A percentile compares a stretch with the other conserved stretches of the same genome.
phyloP scores from a whole-genome alignment of 2,888 invertebrate species.

The Tetragnatha montana region DNA sequence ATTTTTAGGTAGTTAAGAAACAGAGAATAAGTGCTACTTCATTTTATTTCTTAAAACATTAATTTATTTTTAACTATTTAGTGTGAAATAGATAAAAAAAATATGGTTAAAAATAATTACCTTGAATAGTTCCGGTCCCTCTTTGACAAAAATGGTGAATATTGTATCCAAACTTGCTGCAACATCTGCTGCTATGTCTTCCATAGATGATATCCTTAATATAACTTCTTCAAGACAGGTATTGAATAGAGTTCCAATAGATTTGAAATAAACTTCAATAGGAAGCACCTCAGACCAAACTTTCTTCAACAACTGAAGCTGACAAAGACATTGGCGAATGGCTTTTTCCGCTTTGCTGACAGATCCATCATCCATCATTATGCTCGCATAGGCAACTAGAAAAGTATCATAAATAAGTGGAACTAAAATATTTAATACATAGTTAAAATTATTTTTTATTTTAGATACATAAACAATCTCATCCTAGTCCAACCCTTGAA shows the following conservation, averaged over 20 bases:
- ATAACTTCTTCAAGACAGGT: conserved; percentile 83
- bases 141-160: conserved; percentile 83
- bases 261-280: conserved; percentile 84
- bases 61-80: not conserved
- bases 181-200: conserved; percentile 91
- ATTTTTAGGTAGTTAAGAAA: too few species aligned
- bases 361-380: conserved; percentile 74
- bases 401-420: conserved; percentile 5
- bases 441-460: too few species aligned
- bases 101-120: conserved; percentile 76
- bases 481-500: too few species aligned
- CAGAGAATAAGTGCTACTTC: too few species aligned
- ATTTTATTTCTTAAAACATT: too few species aligned
- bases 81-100: not conserved
- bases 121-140: conserved; percentile 85
- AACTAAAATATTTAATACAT: not conserved
- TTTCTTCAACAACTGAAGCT: conserved; percentile 87
- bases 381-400: conserved; percentile 75
- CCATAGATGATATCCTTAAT: conserved; percentile 77
- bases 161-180: conserved; percentile 88
- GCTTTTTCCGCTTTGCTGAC: conserved; percentile 74
- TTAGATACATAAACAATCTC: too few species aligned
- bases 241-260: conserved; percentile 83
- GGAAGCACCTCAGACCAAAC: conserved; percentile 93
- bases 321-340: conserved; percentile 88